These are phyloP conservation scores for Drosophila merina DNA, from an alignment of 2,888 invertebrate species.

Conservation along the genomic window DNA sequence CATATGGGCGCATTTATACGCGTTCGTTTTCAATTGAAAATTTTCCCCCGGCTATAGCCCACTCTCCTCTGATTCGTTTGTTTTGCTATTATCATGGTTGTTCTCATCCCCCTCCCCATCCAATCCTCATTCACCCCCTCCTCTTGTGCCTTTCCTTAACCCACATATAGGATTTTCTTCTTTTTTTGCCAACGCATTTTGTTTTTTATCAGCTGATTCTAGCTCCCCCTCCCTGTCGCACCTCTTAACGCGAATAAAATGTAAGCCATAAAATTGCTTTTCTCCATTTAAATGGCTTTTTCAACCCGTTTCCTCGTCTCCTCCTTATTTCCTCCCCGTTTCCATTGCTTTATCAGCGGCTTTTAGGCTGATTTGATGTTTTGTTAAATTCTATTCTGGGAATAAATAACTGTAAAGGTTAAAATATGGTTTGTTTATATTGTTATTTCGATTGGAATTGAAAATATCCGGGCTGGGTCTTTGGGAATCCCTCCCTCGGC, in stretches of 20 bases:
- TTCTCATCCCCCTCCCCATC: conserved; percentile 21
- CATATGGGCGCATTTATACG: conserved; percentile 79
- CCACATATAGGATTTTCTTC: conserved; percentile 41
- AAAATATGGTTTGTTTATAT: not conserved
- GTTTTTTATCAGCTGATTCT: conserved; percentile 44
- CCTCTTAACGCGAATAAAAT: conserved; percentile 39
- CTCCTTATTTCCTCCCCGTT: not conserved
- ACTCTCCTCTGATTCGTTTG: conserved; percentile 46
- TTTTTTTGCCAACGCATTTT: conserved; percentile 43
- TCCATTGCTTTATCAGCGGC: conserved; percentile 38
- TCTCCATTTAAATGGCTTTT: conserved; percentile 49
- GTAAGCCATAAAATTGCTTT: conserved; percentile 59
- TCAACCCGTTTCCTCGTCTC: conserved; percentile 21
- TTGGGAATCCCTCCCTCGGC: conserved; percentile 14
- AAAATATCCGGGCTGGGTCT: conserved; percentile 2
- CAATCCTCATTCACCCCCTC: conserved; percentile 2
- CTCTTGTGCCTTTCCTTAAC: conserved; percentile 11
- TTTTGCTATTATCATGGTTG: conserved; percentile 61
- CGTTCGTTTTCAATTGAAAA: conserved; percentile 77
- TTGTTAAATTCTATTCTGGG: conserved; percentile 2
- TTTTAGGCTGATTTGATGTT: conserved; percentile 28
- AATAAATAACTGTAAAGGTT: not conserved
- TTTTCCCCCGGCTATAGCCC: conserved; percentile 31
- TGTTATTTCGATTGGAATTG: not conserved
- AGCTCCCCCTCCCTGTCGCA: not conserved